Evolutionary conservation across 2,888 invertebrate genomes (phyloP), one percentile per base, ranked within the genome.

Genomic region (Pherbina coryleti): DNA sequence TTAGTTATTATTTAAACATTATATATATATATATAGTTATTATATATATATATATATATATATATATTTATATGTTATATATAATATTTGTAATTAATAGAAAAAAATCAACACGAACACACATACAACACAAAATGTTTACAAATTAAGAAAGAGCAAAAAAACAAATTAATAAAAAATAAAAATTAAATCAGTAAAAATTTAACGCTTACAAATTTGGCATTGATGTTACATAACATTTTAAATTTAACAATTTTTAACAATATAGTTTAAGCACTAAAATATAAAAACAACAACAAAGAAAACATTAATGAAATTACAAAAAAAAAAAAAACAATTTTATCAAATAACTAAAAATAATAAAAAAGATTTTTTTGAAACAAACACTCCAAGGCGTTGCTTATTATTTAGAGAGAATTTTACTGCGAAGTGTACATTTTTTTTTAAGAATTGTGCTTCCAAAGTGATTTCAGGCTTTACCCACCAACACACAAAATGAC

Each of bases 401-500:
- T 79, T 77, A 66, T 79, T 75, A 78, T 66, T 79, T 73, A 25
- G 7, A 31, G n/a, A 34, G 9, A 49, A 2, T n/a, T 62, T n/a
- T 57, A 51, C 57, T 55, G 51, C 31, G 31, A 51, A 8, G 14
- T 19, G 1, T 67, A 44, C 17, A 80, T 81, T 82, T 83, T 80
- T 82, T 84, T 84, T 82, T 78, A 83, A 84, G 86, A 87, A 86
- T 88, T 88, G 88, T 88, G 89, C 89, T 89, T 87, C 89, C 88
- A 86, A 88, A 79, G 76, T 82, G 81, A 28, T 60, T 28, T 31
- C 8, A 31, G 57, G 22, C 25, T 9, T 28, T 14, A 3, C 4
- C 25, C 25, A 3, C 4, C 25, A 60, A 25, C 22, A 57, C 57
- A 22, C 22, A 60, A 11, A 28, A 60, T 9, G 25, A 11, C 57